Evolutionary conservation across 2,797 vertebrate species (phyloP).

Genomic region (Lepidocolaptes lacrymiger): DNA sequence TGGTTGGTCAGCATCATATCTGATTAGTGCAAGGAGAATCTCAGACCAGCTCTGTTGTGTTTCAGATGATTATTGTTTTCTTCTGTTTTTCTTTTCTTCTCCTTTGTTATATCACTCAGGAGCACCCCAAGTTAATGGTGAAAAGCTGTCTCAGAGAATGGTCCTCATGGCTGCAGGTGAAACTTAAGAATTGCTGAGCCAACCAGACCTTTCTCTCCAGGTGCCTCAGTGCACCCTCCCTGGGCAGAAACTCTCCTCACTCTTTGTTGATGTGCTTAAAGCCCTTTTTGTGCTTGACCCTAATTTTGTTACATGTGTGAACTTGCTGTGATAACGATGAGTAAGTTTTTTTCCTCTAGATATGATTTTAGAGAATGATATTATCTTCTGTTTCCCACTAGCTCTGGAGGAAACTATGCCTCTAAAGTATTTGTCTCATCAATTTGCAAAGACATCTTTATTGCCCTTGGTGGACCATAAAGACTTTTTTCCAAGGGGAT

Average conservation of each 20-base stretch:
- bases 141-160: neutral
- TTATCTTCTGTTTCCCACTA: neutral
- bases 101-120: neutral
- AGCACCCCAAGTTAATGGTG: neutral
- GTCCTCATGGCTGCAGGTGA: neutral
- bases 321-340: neutral
- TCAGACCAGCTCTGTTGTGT: neutral
- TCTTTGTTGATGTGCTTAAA: neutral
- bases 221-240: accelerated
- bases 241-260: neutral
- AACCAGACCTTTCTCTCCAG: neutral
- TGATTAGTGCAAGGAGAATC: neutral
- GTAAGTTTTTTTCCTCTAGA: neutral
- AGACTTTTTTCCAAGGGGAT: conserved; percentile 44
- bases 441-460: conserved; percentile 64
- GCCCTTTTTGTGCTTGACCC: neutral
- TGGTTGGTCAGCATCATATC: neutral
- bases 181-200: neutral
- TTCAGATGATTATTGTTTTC: neutral
- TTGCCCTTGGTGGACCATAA: conserved; percentile 47
- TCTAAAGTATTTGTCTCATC: conserved; percentile 53
- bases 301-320: neutral
- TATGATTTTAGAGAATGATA: neutral
- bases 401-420: conserved; percentile 1
- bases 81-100: neutral